Conservation (phyloP, 2,888 invertebrate genomes). For the Orchesella flavescens region DNA sequence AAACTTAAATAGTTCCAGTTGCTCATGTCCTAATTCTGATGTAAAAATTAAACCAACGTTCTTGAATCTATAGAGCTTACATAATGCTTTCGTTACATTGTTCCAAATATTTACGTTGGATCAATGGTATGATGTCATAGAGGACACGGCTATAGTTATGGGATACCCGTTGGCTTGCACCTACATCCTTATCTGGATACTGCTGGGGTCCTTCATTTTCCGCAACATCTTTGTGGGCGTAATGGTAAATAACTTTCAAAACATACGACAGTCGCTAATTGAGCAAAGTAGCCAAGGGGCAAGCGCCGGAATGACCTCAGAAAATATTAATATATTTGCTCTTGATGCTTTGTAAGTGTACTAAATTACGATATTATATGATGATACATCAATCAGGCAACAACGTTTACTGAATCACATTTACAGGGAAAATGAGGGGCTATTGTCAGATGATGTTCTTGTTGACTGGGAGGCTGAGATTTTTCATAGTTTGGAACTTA, state of each 20-base stretch:
- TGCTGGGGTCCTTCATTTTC: slow-evolving; percentile 71
- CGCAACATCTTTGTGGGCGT: slow-evolving; percentile 71
- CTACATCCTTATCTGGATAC: slow-evolving; percentile 68
- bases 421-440: slow-evolving; percentile 50
- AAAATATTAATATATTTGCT: slow-evolving; percentile 36
- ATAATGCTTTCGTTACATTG: slow-evolving; percentile 65
- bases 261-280: slow-evolving; percentile 58
- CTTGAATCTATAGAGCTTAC: slow-evolving; percentile 51
- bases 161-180: slow-evolving; percentile 43
- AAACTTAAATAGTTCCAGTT: too few relatives aligned
- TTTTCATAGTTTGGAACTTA: slow-evolving; percentile 67
- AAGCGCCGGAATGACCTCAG: neutral
- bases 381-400: too few relatives aligned
- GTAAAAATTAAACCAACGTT: too few relatives aligned
- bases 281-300: neutral
- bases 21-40: too few relatives aligned
- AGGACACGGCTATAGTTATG: slow-evolving; percentile 48
- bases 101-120: slow-evolving; percentile 71
- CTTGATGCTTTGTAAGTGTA: slow-evolving; percentile 46
- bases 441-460: slow-evolving; percentile 47
- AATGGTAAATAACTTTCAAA: slow-evolving; percentile 71
- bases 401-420: too few relatives aligned
- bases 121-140: slow-evolving; percentile 68
- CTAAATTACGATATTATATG: neutral
- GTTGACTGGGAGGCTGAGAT: slow-evolving; percentile 69